phyloP scores from a whole-genome alignment of 2,888 invertebrate genomes.

The Argynnis bischoffii region DNA sequence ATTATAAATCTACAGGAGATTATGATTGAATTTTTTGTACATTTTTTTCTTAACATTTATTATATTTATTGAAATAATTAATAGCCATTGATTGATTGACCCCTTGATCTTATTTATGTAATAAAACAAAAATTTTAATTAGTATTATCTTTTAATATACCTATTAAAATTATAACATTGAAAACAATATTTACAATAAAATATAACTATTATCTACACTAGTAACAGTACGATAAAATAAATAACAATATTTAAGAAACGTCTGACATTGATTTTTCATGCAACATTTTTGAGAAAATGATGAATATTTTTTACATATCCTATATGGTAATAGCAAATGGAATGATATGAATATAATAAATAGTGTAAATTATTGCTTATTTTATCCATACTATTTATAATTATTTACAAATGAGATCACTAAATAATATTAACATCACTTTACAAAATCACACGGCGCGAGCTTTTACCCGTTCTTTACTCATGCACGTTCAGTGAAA shows the following conservation, averaged over 20 bases:
- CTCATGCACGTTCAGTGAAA: neutral
- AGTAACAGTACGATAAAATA: conserved; percentile 67
- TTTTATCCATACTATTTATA: conserved; percentile 39
- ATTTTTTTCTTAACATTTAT: no score
- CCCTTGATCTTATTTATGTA: conserved; percentile 3
- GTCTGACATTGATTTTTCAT: conserved; percentile 22
- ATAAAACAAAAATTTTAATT: conserved; percentile 34
- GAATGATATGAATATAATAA: conserved; percentile 34
- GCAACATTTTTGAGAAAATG: conserved; percentile 22
- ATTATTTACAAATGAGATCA: conserved; percentile 66
- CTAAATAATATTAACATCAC: conserved; percentile 42
- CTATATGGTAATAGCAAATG: conserved; percentile 4
- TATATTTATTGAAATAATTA: no score
- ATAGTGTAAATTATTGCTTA: conserved; percentile 38
- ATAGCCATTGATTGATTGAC: no score
- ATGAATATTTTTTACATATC: conserved; percentile 33
- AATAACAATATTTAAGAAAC: conserved; percentile 60
- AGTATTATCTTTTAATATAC: conserved; percentile 32
- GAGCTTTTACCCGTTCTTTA: conserved; percentile 6
- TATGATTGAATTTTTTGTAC: no score
- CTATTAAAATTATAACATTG: conserved; percentile 55
- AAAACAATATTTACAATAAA: conserved; percentile 73
- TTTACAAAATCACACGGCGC: conserved; percentile 1
- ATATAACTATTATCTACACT: conserved; percentile 54
- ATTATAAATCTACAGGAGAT: neutral